phyloP scores from a whole-genome alignment of 1,140 invertebrate species.

The Lethocerus indicus region DNA sequence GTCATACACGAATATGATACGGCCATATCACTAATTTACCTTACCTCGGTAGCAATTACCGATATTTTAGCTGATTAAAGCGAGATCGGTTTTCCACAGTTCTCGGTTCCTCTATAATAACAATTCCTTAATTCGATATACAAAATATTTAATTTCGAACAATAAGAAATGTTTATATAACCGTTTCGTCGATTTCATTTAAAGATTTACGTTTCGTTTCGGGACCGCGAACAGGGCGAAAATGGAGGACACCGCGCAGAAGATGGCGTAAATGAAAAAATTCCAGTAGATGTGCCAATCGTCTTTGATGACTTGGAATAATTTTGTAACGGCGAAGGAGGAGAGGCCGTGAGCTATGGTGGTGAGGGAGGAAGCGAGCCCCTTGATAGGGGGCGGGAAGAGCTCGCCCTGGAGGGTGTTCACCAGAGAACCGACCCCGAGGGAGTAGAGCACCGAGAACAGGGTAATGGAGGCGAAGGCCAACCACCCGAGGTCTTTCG shows the following conservation, averaged over 20 bases:
- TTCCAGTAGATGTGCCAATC: constrained; percentile 45
- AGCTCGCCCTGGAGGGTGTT: constrained; percentile 42
- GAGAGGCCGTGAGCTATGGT: constrained; percentile 26
- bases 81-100: too few species aligned
- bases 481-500: constrained; percentile 24
- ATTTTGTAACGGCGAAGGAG: constrained; percentile 57
- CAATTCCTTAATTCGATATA: too few species aligned
- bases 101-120: too few species aligned
- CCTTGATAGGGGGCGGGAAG: constrained; percentile 41
- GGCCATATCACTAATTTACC: too few species aligned
- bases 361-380: constrained; percentile 29
- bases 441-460: constrained; percentile 35
- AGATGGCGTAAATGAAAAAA: constrained; percentile 62
- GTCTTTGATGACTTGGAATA: constrained; percentile 39
- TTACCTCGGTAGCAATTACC: too few species aligned
- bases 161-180: too few species aligned
- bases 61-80: too few species aligned
- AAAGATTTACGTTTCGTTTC: constrained; percentile 75
- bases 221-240: constrained; percentile 44
- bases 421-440: constrained; percentile 37
- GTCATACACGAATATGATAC: too few species aligned
- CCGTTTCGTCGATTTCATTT: too few species aligned
- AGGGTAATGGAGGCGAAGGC: constrained; percentile 35
- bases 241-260: constrained; percentile 36
- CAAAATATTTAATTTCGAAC: too few species aligned